phyloP scores from a whole-genome alignment of 2,888 invertebrate species.

The Flabesymbios commensalis region DNA sequence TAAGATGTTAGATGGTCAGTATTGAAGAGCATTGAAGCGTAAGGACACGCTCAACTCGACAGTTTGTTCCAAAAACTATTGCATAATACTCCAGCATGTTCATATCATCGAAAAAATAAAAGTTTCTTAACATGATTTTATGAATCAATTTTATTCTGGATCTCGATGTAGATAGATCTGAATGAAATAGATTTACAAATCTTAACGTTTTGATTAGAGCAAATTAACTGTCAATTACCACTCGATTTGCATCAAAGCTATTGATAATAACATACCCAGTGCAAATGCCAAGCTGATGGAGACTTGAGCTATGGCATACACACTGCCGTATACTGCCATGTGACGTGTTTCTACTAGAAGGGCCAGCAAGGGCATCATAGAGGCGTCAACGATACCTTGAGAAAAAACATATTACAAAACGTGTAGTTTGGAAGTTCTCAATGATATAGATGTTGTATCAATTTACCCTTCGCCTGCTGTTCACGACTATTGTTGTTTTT shows the following conservation, averaged over 20 bases:
- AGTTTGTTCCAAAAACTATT: no score
- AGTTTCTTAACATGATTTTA: neutral
- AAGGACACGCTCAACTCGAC: no score
- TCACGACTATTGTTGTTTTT: no score
- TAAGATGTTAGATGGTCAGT: neutral
- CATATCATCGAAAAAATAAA: no score
- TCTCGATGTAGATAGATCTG: no score
- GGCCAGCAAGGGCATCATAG: slow-evolving; percentile 78
- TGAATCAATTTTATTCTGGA: no score
- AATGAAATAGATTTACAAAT: neutral
- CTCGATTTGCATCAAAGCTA: neutral
- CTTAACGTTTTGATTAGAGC: neutral
- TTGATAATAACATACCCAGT: slow-evolving; percentile 65
- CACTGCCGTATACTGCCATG: slow-evolving; percentile 52
- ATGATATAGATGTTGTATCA: no score
- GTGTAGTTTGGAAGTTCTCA: no score
- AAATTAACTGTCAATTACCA: neutral
- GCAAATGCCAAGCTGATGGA: slow-evolving; percentile 81
- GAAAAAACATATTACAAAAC: neutral
- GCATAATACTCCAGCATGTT: no score
- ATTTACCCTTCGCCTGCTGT: no score
- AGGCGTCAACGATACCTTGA: slow-evolving; percentile 73
- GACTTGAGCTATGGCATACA: slow-evolving; percentile 79
- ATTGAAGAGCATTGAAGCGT: no score
- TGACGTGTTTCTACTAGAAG: slow-evolving; percentile 67